Evolutionary conservation across 2,797 vertebrate genomes (phyloP).

Genomic region (Myotis planiceps): DNA sequence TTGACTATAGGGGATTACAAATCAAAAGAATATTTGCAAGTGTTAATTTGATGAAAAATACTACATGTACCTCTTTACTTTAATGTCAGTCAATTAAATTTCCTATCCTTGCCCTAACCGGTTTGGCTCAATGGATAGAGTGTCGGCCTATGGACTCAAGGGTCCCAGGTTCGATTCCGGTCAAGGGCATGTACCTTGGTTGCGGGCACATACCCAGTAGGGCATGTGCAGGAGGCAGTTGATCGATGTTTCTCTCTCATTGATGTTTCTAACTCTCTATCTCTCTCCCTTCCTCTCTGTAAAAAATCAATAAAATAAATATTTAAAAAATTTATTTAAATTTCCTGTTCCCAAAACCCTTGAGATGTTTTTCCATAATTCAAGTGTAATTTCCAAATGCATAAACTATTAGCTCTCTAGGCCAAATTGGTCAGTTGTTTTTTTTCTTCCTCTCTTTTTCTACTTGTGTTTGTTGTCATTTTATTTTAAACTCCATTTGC

Average conservation of each 20-base stretch:
- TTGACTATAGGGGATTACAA: neutral
- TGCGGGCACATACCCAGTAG: too few relatives aligned
- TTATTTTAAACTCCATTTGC: neutral
- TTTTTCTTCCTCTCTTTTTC: neutral
- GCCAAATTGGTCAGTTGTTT: neutral
- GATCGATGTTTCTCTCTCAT: too few relatives aligned
- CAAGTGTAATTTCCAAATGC: neutral
- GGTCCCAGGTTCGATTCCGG: too few relatives aligned
- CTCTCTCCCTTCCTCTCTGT: too few relatives aligned
- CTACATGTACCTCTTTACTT: neutral
- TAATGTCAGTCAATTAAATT: neutral
- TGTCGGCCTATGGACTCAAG: too few relatives aligned
- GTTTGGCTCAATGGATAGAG: too few relatives aligned
- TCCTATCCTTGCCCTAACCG: neutral
- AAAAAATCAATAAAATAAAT: too few relatives aligned
- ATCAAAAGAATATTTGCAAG: neutral
- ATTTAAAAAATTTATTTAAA: neutral
- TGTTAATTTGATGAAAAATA: constrained; percentile 24
- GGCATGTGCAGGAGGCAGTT: too few relatives aligned
- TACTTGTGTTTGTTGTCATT: neutral
- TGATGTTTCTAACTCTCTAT: too few relatives aligned
- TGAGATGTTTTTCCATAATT: neutral
- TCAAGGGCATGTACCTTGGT: too few relatives aligned
- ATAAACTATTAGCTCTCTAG: neutral
- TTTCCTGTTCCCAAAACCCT: neutral